phyloP scores from a whole-genome alignment of 2,113 vertebrate genomes.

The Ceyx margarethae region DNA sequence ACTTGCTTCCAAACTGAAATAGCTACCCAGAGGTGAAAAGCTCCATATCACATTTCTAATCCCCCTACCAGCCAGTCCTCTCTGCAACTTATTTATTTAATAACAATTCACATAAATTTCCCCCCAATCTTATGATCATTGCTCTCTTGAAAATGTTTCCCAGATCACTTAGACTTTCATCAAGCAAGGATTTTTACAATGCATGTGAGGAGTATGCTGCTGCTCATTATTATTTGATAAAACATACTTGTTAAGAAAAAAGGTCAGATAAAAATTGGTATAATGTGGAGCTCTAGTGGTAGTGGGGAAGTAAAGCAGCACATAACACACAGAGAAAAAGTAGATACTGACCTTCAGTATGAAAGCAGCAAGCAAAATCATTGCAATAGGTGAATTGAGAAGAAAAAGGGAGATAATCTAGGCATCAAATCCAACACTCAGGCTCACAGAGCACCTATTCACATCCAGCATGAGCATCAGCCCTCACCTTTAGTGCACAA shows the following conservation, averaged over 20 bases:
- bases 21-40: conserved; percentile 26
- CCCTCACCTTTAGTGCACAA: not conserved
- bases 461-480: not conserved
- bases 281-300: conserved; percentile 75
- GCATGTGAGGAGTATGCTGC: not conserved
- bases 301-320: conserved; percentile 57
- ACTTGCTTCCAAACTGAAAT: conserved; percentile 19
- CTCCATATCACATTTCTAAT: not conserved
- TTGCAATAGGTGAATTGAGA: not conserved
- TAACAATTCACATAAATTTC: not conserved
- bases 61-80: not conserved
- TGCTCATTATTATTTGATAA: not conserved
- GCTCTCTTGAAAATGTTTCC: not conserved
- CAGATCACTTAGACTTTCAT: not conserved
- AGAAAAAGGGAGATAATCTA: not conserved
- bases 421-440: not conserved
- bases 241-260: not conserved
- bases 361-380: not conserved
- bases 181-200: not conserved
- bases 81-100: not conserved
- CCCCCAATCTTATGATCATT: not conserved
- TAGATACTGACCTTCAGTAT: not conserved
- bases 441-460: not conserved
- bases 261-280: conserved; percentile 57
- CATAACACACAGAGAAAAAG: not conserved